Evolutionary conservation across 2,797 vertebrate species (phyloP).

Genomic region (Hemitrygon akajei): DNA sequence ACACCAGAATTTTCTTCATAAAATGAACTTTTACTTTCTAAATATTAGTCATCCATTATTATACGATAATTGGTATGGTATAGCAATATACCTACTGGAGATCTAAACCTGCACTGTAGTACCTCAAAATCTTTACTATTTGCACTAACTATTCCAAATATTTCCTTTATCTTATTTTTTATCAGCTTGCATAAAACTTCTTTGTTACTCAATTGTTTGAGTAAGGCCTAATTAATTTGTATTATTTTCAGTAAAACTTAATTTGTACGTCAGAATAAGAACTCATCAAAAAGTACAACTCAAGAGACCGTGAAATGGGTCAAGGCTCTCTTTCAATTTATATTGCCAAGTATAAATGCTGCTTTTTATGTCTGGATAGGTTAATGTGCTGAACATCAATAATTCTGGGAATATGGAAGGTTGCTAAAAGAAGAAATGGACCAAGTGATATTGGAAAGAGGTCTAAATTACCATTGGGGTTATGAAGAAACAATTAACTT

Average conservation of each 20-base stretch:
- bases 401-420: constrained; percentile 10
- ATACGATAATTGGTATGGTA: neutral
- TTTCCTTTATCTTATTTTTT: neutral
- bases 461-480: constrained; percentile 26
- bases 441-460: constrained; percentile 1
- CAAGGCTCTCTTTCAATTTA: neutral
- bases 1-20: too few species aligned
- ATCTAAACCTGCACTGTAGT: neutral
- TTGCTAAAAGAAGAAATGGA: constrained; percentile 28
- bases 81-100: neutral
- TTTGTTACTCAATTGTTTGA: neutral
- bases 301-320: constrained; percentile 18
- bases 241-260: neutral
- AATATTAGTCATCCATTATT: neutral
- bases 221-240: neutral
- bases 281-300: constrained; percentile 2
- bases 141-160: neutral
- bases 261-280: constrained; percentile 6
- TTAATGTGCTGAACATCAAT: neutral
- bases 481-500: constrained; percentile 19
- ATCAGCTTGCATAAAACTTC: neutral
- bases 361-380: constrained; percentile 29
- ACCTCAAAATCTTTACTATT: neutral
- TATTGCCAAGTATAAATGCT: constrained; percentile 14
- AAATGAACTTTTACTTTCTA: neutral